Base-by-base conservation (phyloP, 2,888 invertebrate species). In the Dendrolimus pini region DNA sequence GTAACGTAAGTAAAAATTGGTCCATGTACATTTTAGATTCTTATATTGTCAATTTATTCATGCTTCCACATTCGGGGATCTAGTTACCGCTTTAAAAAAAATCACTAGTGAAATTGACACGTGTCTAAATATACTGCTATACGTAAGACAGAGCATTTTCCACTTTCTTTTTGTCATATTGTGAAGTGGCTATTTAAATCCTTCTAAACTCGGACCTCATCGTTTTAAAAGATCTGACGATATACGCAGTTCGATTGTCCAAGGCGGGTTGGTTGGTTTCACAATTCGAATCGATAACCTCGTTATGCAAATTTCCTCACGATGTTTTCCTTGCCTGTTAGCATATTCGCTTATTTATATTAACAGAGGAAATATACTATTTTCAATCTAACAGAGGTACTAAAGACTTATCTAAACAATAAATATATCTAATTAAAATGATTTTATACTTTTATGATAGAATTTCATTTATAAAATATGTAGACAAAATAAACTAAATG, bases 1-100 rank as follows among this genome's bases (percentile, higher is more conserved):
- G 89, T 66, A 89, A 84, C 67, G 89, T 90, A 68, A 83, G 87
- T 78, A 60, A 14, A 55, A 30, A 30, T 30, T 30, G 30, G 30
- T 6, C 3, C 30, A 30, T 18, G 18, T 18, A 18, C 18, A 18
- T 18, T 18, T 18, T 18, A 18, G 18, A 2, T 18, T 18, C 18
- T 18, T 9, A 42, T 41, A 52, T 56, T 30, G 41, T 54, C 54
- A 10, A 52, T 14, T 18, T n/a, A 14, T 55, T 10, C 7, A 55
- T 13, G 41, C 10, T 53, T n/a, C 12, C n/a, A 53, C 53, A 1
- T n/a, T 7, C 13, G 1, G 13, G 53, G 13, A 53, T 7, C 8
- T 10, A 13, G 53, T 1, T 1, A 53, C 13, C 53, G 13, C 53
- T 12, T 53, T 12, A 53, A 53, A 53, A 53, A 53, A 54, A 54